Base-by-base conservation (phyloP, 2,888 invertebrate species). In the Dendrolimus houi region DNA sequence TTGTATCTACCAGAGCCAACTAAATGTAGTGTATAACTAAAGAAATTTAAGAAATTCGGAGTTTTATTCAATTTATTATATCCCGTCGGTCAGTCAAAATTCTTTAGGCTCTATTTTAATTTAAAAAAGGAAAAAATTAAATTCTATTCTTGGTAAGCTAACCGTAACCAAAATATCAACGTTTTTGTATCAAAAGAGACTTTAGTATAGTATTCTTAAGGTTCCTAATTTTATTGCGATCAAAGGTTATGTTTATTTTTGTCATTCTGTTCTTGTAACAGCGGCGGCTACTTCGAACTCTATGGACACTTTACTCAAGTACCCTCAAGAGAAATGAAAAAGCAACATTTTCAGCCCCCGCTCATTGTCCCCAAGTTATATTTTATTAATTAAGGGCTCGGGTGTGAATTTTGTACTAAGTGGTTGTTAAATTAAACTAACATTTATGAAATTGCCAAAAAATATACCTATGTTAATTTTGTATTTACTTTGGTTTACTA, bases 261-360 rank as follows among this genome's bases (percentile, higher is more conserved):
- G 47, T 47, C 47, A 6, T 47, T 47, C 47, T 9, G 47, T 47
- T 12, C 47, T 47, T 2, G 47, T 47, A 47, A 47, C 47, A 47
- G 47, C 47, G 47, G 47, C 9, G 47, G 47, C 47, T 47, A 66
- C 66, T 68, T 68, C 64, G 66, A 70, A 69, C 67, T 71, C 68
- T 58, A 63, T 58, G 61, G 59, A 60, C 63, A 68, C 68, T 74
- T 69, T 63, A 61, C 60, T 66, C 62, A 72, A 79, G 76, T 71
- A 70, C 67, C 66, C 74, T 80, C 65, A 68, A 82, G 72, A 75
- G 72, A 80, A 83, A 87, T 85, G 79, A 76, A 86, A 87, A 78
- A 77, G 73, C 80, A 86, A 86, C 83, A 85, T 77, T 81, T 59
- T 53, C 77, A 75, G 73, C 70, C 71, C 73, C 74, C 74, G 75